These are phyloP conservation scores for Blastobasis lacticolella DNA, from an alignment of 2,888 invertebrate genomes.

Conservation along the genomic window DNA sequence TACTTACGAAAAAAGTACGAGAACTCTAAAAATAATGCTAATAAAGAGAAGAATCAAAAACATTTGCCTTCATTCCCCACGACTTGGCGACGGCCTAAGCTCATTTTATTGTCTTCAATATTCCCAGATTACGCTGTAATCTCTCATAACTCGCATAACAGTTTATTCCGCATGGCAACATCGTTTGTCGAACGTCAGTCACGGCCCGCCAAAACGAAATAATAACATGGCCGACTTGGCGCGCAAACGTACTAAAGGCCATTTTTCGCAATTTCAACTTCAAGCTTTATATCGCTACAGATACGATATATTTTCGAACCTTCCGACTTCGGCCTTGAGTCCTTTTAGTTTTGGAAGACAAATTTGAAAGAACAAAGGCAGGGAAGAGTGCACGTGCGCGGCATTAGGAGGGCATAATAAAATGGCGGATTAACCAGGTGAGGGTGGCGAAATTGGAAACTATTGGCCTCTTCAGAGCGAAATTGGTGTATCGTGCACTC, in stretches of 20 bases:
- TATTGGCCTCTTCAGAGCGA: constrained; percentile 59
- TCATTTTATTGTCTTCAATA: constrained; percentile 73
- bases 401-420: constrained; percentile 64
- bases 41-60: constrained; percentile 14
- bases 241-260: constrained; percentile 18
- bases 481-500: constrained; percentile 34
- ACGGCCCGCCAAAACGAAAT: constrained; percentile 69
- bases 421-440: constrained; percentile 68
- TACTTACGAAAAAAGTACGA: no score
- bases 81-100: constrained; percentile 47
- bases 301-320: constrained; percentile 21
- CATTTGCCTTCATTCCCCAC: constrained; percentile 35
- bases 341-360: constrained; percentile 21
- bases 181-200: constrained; percentile 65
- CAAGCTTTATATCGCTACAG: constrained; percentile 4
- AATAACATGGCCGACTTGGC: constrained; percentile 48
- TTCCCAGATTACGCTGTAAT: constrained; percentile 71
- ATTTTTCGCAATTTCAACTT: constrained; percentile 11
- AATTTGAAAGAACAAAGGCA: constrained; percentile 64
- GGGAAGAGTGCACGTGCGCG: constrained; percentile 57
- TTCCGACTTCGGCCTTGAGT: constrained; percentile 10
- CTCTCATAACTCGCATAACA: constrained; percentile 70
- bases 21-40: no score
- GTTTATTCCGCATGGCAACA: constrained; percentile 74
- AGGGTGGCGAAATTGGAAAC: constrained; percentile 64